Conservation (phyloP, 1,140 invertebrate genomes). For the Aradophagus sp. region DNA sequence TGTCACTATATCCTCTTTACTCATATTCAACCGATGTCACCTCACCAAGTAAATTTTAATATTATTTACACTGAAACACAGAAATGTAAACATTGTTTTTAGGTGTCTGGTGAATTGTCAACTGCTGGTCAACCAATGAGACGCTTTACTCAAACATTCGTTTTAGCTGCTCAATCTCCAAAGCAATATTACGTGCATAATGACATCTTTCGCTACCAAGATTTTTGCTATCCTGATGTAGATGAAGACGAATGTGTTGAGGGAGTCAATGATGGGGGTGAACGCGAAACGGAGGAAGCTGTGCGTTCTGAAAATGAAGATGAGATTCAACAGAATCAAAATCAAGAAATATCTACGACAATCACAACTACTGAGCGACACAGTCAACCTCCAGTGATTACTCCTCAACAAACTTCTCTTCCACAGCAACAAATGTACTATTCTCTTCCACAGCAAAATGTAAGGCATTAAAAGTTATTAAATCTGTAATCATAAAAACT, state of each 20-base stretch:
- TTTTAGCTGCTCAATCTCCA: slow-evolving; percentile 93
- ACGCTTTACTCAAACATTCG: slow-evolving; percentile 98
- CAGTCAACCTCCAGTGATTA: slow-evolving; percentile 60
- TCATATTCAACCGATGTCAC: no score
- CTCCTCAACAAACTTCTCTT: slow-evolving; percentile 60
- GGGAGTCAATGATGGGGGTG: slow-evolving; percentile 61
- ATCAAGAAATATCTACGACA: slow-evolving; percentile 59
- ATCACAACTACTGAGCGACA: slow-evolving; percentile 62
- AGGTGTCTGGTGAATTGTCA: slow-evolving; percentile 95
- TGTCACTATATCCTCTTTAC: no score
- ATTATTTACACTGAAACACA: no score
- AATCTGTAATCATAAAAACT: no score
- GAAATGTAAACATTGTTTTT: background rate
- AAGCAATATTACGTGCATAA: slow-evolving; percentile 99
- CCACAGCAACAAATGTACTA: slow-evolving; percentile 68
- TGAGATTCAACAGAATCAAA: slow-evolving; percentile 73
- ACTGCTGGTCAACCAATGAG: slow-evolving; percentile 97
- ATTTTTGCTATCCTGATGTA: slow-evolving; percentile 79
- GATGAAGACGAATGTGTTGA: slow-evolving; percentile 74
- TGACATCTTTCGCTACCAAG: slow-evolving; percentile 98
- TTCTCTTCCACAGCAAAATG: slow-evolving; percentile 59
- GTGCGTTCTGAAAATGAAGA: slow-evolving; percentile 82
- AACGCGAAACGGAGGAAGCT: slow-evolving; percentile 76
- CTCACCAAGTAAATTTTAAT: no score
- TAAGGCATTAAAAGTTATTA: slow-evolving; percentile 10